These are phyloP conservation scores for Archips xylosteana DNA, from an alignment of 2,888 invertebrate genomes.

Conservation along the genomic window DNA sequence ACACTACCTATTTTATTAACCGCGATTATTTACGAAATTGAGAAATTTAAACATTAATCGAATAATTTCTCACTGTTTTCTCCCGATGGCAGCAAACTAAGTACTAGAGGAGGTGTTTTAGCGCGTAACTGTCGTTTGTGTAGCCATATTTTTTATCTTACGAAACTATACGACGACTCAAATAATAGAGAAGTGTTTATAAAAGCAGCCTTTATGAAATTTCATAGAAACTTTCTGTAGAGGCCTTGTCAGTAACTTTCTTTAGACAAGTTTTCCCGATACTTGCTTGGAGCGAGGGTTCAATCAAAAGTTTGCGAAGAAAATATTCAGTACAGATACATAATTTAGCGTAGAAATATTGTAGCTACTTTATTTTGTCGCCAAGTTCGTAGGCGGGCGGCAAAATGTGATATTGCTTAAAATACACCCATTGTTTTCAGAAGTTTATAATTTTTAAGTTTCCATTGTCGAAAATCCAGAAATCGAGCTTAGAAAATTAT, in stretches of 20 bases:
- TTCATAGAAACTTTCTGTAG: slow-evolving; percentile 52
- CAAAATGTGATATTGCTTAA: background rate
- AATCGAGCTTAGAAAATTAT: background rate
- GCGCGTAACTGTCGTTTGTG: background rate
- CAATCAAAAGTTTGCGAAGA: slow-evolving; percentile 51
- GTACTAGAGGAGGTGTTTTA: background rate
- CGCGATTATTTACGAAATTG: background rate
- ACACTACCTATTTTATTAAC: background rate
- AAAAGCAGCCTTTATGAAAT: slow-evolving; percentile 53
- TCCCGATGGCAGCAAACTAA: background rate
- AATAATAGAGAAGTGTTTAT: slow-evolving; percentile 49
- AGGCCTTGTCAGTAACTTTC: slow-evolving; percentile 60
- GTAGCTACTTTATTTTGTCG: slow-evolving; percentile 27
- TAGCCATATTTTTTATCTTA: background rate
- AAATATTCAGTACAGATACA: slow-evolving; percentile 42
- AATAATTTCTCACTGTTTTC: no score
- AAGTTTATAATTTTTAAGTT: background rate
- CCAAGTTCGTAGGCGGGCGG: background rate
- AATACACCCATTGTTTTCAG: slow-evolving; percentile 5
- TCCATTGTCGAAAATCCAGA: background rate
- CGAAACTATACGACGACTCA: background rate
- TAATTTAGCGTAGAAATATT: slow-evolving; percentile 41
- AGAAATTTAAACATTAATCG: background rate
- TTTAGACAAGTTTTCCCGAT: slow-evolving; percentile 59
- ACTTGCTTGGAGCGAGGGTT: slow-evolving; percentile 48